A percentile compares a stretch with the other conserved stretches of the same genome.
Evolutionary conservation across 2,888 invertebrate genomes (phyloP).

Genomic region (Empis stercorea): DNA sequence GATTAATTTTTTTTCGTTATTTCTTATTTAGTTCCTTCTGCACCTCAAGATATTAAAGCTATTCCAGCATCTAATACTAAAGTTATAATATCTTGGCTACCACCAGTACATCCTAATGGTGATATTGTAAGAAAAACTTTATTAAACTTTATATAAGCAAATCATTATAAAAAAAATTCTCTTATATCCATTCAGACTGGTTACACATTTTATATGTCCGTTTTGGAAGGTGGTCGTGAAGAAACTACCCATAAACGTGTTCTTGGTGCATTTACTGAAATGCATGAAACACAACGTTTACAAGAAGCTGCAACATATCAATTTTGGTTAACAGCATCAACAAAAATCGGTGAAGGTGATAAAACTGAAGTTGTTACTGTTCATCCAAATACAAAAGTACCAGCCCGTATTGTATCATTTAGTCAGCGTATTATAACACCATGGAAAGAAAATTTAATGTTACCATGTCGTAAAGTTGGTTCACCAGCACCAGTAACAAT

Average conservation of each 20-base stretch:
- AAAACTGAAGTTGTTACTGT: constrained; percentile 65
- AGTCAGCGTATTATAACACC: constrained; percentile 64
- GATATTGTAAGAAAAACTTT: constrained; percentile 47
- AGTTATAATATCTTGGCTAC: constrained; percentile 80
- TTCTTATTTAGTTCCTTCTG: constrained; percentile 65
- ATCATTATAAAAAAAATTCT: too few species aligned
- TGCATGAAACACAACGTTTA: constrained; percentile 56
- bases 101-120: constrained; percentile 74
- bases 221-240: constrained; percentile 63
- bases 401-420: constrained; percentile 81
- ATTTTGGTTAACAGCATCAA: constrained; percentile 61
- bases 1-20: constrained; percentile 9
- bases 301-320: constrained; percentile 63
- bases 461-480: constrained; percentile 77
- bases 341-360: constrained; percentile 72
- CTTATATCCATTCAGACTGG: too few species aligned
- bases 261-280: constrained; percentile 53
- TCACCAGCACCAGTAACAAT: constrained; percentile 61
- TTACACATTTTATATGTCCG: constrained; percentile 73
- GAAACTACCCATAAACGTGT: constrained; percentile 65
- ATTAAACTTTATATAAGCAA: too few species aligned
- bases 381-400: constrained; percentile 63
- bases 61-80: constrained; percentile 73
- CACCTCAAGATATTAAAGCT: constrained; percentile 83
- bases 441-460: constrained; percentile 74